phyloP scores from a whole-genome alignment of 2,113 vertebrate species.

The Nibea coibor region DNA sequence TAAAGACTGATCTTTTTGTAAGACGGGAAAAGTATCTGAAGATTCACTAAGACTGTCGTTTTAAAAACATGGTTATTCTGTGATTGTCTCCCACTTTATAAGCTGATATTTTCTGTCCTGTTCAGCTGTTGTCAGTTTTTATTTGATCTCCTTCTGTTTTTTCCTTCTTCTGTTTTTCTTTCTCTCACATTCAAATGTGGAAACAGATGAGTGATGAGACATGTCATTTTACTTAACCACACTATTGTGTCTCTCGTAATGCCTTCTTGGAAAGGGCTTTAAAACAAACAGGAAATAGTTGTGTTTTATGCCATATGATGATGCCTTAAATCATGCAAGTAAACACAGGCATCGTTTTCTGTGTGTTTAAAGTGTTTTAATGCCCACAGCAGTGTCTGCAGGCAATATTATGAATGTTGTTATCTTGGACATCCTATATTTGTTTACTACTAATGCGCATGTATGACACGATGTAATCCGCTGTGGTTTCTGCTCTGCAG shows the following conservation, averaged over 20 bases:
- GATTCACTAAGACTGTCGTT: neutral
- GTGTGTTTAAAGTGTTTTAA: neutral
- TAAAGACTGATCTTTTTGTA: neutral
- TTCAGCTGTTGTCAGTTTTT: neutral
- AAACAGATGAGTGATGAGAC: slow-evolving; percentile 7
- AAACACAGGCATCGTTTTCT: slow-evolving; percentile 7
- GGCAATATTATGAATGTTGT: neutral
- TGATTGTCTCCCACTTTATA: too few species aligned
- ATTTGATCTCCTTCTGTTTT: neutral
- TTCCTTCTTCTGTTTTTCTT: neutral
- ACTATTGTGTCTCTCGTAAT: neutral
- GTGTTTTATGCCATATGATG: neutral
- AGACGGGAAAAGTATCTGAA: neutral
- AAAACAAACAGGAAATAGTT: slow-evolving; percentile 19
- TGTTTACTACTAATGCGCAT: neutral
- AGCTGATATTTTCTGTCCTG: neutral
- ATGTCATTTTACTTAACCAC: neutral
- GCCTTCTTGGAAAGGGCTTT: neutral
- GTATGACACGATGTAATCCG: neutral
- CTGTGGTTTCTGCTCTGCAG: slow-evolving; percentile 1
- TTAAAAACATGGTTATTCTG: neutral
- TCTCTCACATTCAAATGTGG: neutral
- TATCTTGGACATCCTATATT: neutral
- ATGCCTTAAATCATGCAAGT: slow-evolving; percentile 21
- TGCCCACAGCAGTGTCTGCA: neutral